A percentile compares a stretch with the other conserved stretches of the same genome.
These are phyloP conservation scores for Oryzias javanicus DNA, from an alignment of 2,113 vertebrate genomes.

Conservation along the genomic window DNA sequence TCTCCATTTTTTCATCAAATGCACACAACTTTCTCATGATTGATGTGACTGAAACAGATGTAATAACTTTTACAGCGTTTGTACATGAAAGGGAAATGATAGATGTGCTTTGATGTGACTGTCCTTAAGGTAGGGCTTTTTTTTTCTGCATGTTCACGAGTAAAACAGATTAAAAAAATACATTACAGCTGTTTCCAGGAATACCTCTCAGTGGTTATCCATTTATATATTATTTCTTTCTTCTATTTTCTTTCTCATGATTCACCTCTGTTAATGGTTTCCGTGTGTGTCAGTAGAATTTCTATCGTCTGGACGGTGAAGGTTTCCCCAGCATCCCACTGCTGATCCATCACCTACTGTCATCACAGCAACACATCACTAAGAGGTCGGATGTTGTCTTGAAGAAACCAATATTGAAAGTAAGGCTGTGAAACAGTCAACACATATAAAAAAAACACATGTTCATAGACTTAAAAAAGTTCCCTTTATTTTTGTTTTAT, in stretches of 20 bases:
- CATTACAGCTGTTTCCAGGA: neutral
- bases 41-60: neutral
- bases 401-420: slow-evolving; percentile 84
- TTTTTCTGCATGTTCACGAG: neutral
- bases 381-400: slow-evolving; percentile 82
- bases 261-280: slow-evolving; percentile 14
- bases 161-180: neutral
- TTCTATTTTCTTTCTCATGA: slow-evolving; percentile 1
- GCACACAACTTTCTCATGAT: neutral
- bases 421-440: slow-evolving; percentile 1
- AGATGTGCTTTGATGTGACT: neutral
- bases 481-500: no score
- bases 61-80: neutral
- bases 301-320: slow-evolving; percentile 90
- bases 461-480: neutral
- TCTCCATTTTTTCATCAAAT: neutral
- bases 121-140: neutral
- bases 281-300: slow-evolving; percentile 75
- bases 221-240: neutral
- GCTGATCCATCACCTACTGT: slow-evolving; percentile 84
- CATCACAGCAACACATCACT: slow-evolving; percentile 83
- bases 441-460: neutral
- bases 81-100: neutral
- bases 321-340: slow-evolving; percentile 85
- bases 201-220: neutral